Evolutionary conservation across 2,797 vertebrate species (phyloP).

Genomic region (Fringilla coelebs): DNA sequence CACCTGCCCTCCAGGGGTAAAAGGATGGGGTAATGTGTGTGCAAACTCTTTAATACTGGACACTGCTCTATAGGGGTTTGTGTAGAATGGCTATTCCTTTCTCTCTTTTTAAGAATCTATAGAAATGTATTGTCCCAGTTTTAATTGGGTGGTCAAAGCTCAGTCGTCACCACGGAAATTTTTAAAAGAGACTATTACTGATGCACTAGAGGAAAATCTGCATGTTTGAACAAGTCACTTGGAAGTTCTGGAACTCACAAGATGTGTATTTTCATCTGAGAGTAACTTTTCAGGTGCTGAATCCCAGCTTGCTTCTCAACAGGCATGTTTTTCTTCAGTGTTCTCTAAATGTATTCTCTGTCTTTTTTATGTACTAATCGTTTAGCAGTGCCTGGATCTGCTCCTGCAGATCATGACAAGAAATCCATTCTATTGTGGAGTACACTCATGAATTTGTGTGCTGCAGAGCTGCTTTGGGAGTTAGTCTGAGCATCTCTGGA

Average conservation of each 20-base stretch:
- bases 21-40: neutral
- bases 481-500: neutral
- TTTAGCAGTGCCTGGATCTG: neutral
- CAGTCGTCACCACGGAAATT: neutral
- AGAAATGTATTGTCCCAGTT: neutral
- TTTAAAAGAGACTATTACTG: neutral
- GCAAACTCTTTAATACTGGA: neutral
- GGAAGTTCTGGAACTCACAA: neutral
- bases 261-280: neutral
- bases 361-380: neutral
- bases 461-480: neutral
- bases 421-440: neutral
- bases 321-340: neutral
- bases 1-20: accelerated
- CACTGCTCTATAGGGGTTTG: neutral
- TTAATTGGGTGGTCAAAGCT: neutral
- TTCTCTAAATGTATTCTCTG: neutral
- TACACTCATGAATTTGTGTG: neutral
- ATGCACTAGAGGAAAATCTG: neutral
- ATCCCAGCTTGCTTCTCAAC: neutral
- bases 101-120: neutral
- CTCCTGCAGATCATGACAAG: neutral
- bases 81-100: neutral
- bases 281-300: neutral
- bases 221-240: neutral